Evolutionary conservation across 2,888 invertebrate species (phyloP), one percentile per base, ranked within the genome.

Genomic region (Meteorus colon): DNA sequence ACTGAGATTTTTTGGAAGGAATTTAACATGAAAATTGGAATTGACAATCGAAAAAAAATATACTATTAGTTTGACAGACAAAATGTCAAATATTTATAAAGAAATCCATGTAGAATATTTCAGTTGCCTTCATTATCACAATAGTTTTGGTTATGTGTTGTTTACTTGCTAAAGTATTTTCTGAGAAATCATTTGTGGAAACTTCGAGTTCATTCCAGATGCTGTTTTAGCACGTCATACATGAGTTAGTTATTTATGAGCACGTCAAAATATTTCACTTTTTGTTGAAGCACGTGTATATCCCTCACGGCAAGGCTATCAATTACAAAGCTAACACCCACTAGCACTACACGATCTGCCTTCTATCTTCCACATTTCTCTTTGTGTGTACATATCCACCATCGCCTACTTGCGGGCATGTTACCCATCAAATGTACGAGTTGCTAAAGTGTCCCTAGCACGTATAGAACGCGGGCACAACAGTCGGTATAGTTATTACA

Each of bases 301-400:
- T 76, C 77, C 74, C 59, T 41, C 70, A 77, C 76, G 69, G 72
- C 75, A 85, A 83, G 82, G 82, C 80, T 87, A 86, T 87, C 86
- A 84, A 84, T 87, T 86, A 85, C 85, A 82, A 79, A 81, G 74
- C 80, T 84, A 55, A 55, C 73, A 55, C 48, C 67, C 60, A 55
- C 45, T 16, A 48, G 66, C 34, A 67, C 67, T 60, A 60, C 65
- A 27, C 45, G 16, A 29, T n/a, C 48, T 62, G 29, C 27, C 12
- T 27, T 62, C 60, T 62, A 27, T 45, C 48, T 31, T 45, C 48
- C 55, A n/a, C 55, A n/a, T 55, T 19, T 55, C 19, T 55, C 19
- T 55, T 55, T 19, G 29, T 62, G 37, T 62, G 60, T 37, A 71
- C 16, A 59, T 62, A 55, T 55, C 19, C 55, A 55, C 63, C 51